Evolutionary conservation across 37 sponge, comb jelly and placozoan genomes (phyloP).

Genomic region (Halisarca cf. caerulea): DNA sequence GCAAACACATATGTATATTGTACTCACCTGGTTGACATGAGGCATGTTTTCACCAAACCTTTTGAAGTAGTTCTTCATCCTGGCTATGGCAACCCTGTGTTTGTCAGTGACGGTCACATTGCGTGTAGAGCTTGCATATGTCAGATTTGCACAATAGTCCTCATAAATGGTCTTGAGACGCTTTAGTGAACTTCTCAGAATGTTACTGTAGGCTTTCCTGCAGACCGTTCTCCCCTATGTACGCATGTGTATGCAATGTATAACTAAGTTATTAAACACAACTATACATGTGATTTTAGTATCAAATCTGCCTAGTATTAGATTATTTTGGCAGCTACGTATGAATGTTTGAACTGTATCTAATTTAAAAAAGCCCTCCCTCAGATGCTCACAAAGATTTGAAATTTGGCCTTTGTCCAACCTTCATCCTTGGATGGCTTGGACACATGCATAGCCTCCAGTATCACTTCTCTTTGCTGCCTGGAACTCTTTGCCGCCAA

Average conservation of each 20-base stretch:
- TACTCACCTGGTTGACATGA: conserved; percentile 27
- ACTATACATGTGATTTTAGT: no score
- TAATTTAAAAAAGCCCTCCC: no score
- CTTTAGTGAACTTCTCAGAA: not conserved
- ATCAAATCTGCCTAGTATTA: no score
- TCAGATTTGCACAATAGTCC: not conserved
- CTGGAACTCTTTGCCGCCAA: not conserved
- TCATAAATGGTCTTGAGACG: conserved; percentile 4
- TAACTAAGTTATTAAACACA: no score
- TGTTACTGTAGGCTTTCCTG: conserved; percentile 1
- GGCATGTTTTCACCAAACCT: conserved; percentile 52
- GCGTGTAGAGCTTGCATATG: not conserved
- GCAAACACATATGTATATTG: no score
- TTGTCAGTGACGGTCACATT: not conserved
- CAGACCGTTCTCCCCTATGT: not conserved
- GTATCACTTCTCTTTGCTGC: not conserved
- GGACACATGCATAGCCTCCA: conserved; percentile 18
- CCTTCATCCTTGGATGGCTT: conserved; percentile 11
- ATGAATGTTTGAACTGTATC: no score
- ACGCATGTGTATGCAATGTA: not conserved
- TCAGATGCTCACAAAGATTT: not conserved
- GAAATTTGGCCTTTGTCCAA: conserved; percentile 17
- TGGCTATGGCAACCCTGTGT: conserved; percentile 24
- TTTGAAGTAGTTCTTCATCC: conserved; percentile 54
- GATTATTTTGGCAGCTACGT: no score